These are phyloP conservation scores for Pseudopipra pipra DNA, from an alignment of 2,113 vertebrate genomes.

Conservation along the genomic window DNA sequence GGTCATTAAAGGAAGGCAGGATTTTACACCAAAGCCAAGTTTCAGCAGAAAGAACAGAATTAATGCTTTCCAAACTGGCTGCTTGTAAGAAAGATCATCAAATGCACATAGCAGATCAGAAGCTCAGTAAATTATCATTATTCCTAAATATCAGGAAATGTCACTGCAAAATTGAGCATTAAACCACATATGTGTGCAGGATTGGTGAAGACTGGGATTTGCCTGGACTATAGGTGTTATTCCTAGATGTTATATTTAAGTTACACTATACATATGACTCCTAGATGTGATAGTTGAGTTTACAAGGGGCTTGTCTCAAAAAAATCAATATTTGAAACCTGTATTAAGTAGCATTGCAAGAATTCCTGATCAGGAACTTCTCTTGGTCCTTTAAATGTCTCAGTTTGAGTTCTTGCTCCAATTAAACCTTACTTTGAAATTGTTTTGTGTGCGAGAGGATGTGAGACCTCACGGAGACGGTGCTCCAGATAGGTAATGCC, in stretches of 20 bases:
- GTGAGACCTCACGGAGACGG: fast-evolving
- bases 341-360: neutral
- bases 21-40: neutral
- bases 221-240: neutral
- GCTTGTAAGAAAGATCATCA: neutral
- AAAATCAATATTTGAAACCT: neutral
- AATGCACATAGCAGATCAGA: neutral
- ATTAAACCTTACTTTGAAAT: neutral
- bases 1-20: neutral
- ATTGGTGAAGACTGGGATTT: neutral
- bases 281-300: neutral
- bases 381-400: neutral
- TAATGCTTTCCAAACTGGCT: neutral
- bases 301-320: neutral
- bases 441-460: neutral
- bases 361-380: neutral
- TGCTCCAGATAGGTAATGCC: neutral
- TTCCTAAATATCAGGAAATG: neutral
- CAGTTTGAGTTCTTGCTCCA: neutral
- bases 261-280: neutral
- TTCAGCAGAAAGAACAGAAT: neutral
- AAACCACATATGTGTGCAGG: fast-evolving
- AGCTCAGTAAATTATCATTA: neutral
- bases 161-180: neutral
- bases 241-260: neutral